A percentile compares a stretch with the other conserved stretches of the same genome.
phyloP scores from a whole-genome alignment of 1,140 invertebrate genomes.

The Trachymyrmex septentrionalis region DNA sequence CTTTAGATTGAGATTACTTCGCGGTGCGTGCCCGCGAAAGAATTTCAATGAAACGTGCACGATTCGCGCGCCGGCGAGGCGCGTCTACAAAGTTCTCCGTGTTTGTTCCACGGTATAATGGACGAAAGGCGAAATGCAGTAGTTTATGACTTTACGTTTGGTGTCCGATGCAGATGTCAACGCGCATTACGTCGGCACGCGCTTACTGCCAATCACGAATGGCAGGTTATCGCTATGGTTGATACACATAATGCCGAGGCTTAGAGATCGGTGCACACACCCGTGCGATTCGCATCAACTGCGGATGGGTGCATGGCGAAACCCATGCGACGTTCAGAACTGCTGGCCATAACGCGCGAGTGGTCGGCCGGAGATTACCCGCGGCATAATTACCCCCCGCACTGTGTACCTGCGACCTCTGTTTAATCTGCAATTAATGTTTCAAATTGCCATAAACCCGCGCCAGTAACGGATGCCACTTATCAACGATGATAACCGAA shows the following conservation, averaged over 20 bases:
- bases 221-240: conserved; percentile 64
- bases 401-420: conserved; percentile 78
- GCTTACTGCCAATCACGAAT: conserved; percentile 72
- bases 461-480: conserved; percentile 82
- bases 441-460: conserved; percentile 84
- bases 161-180: conserved; percentile 61
- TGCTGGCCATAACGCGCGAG: conserved; percentile 75
- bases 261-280: conserved; percentile 63
- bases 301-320: conserved; percentile 77
- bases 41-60: conserved; percentile 37
- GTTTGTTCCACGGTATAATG: conserved; percentile 44
- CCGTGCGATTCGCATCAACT: conserved; percentile 67
- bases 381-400: conserved; percentile 82
- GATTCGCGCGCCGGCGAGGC: background rate
- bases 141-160: conserved; percentile 64
- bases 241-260: conserved; percentile 45
- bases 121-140: conserved; percentile 13
- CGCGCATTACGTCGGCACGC: conserved; percentile 62
- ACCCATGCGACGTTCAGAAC: conserved; percentile 80
- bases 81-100: background rate
- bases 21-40: conserved; percentile 29
- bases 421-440: conserved; percentile 86
- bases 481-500: conserved; percentile 81
- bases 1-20: conserved; percentile 29
- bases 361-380: conserved; percentile 84